Percentiles rank a stretch among this genome's conserved stretches.
Conservation (phyloP, 30 jellyfish, hydroid and myxozoan species). For the Hydractinia symbiolongicarpus region DNA sequence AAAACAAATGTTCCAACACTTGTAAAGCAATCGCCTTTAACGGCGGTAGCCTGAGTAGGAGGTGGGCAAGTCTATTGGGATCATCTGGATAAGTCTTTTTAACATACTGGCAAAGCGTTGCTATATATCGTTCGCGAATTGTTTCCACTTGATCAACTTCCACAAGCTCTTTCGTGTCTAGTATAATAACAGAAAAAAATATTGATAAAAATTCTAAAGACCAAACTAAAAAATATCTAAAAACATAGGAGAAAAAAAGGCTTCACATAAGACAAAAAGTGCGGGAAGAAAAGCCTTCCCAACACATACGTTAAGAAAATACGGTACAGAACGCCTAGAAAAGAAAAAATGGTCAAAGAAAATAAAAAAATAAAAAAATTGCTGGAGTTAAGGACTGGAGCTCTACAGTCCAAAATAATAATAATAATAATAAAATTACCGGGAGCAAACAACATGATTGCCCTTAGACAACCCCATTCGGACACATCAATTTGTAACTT, state of each 20-base stretch:
- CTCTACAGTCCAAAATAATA: neutral
- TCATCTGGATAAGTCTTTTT: constrained; percentile 59
- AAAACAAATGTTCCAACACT: constrained; percentile 70
- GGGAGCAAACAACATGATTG: constrained; percentile 76
- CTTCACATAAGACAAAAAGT: neutral
- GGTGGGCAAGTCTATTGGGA: constrained; percentile 57
- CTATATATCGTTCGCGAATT: constrained; percentile 68
- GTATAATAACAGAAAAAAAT: neutral
- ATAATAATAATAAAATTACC: constrained; percentile 33
- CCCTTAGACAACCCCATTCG: constrained; percentile 93
- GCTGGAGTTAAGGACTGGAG: neutral
- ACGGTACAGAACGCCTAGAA: neutral
- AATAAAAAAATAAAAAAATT: neutral
- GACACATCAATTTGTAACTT: constrained; percentile 74
- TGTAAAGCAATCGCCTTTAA: constrained; percentile 82
- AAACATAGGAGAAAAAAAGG: neutral
- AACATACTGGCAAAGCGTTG: constrained; percentile 71
- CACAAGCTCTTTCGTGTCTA: constrained; percentile 67
- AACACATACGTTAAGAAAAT: neutral
- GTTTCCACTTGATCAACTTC: constrained; percentile 75
- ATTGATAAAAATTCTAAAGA: neutral
- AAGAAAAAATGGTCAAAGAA: neutral
- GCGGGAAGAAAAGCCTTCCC: neutral
- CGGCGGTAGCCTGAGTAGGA: constrained; percentile 81
- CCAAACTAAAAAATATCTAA: too few relatives aligned